Evolutionary conservation across 2,797 vertebrate species (phyloP), one percentile per base, ranked within the genome.

Genomic region (Propithecus perrieri): DNA sequence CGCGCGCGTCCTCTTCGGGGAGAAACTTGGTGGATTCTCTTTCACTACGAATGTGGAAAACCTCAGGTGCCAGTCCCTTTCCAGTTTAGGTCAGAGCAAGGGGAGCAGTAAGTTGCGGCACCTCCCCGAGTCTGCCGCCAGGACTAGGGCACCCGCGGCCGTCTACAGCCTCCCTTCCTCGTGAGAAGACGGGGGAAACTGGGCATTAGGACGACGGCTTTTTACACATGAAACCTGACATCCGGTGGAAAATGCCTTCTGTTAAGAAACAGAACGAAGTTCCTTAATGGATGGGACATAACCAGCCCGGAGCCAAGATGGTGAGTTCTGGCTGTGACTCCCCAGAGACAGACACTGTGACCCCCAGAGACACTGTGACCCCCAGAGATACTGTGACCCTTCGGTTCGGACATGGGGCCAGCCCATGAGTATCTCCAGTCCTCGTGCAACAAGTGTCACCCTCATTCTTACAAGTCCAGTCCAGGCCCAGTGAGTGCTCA

Each of bases 391-490:
- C 33, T 0, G 0, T 2, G 1, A 55, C 53, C 53, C 18, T 20
- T 55, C 53, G 0, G 2, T 20, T 55, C 4, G 0, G 13, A 13
- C n/a, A 0, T 10, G 0, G 0, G 2, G 14, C 2, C 2, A 38
- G 26, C 24, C 48, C 50, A 10, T 10, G 3, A 1, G 7, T 4
- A 33, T 33, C 0, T 28, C 63, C 59, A 13, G 33, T 5, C 30
- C 5, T 13, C 20, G 0, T 1, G 33, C 12, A 2, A 10, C 0
- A 14, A 11, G 74, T 1, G 0, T 6, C 30, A 46, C 11, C 0
- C 18, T 9, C n/a, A 3, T 30, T 12, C 38, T 17, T 5, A 26
- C n/a, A 53, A 26, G 7, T 67, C 17, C 18, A n/a, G 50, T 0
- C 14, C 7, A 30, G 75, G 75, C 22, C 26, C 24, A 4, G 30